A percentile compares a stretch with the other conserved stretches of the same genome.
These are phyloP conservation scores for Trichopria drosophilae DNA, from an alignment of 2,888 invertebrate species.

Conservation along the genomic window DNA sequence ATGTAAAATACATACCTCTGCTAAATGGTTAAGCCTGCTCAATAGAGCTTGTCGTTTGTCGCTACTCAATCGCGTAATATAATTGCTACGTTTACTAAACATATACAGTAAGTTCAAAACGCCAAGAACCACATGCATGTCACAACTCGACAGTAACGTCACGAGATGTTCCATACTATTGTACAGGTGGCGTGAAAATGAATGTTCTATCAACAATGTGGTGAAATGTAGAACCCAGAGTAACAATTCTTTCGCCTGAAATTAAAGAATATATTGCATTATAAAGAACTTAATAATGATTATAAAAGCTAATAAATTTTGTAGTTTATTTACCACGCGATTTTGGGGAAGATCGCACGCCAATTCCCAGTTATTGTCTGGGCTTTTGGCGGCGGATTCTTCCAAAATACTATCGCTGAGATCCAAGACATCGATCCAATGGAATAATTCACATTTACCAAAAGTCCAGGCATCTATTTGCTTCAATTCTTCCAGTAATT, in stretches of 20 bases:
- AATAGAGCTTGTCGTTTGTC: slow-evolving; percentile 74
- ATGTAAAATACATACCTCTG: slow-evolving; percentile 67
- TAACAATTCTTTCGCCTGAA: slow-evolving; percentile 71
- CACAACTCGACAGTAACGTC: slow-evolving; percentile 74
- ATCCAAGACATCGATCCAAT: slow-evolving; percentile 84
- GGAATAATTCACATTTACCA: slow-evolving; percentile 83
- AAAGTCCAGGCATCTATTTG: slow-evolving; percentile 81
- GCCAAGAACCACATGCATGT: slow-evolving; percentile 81
- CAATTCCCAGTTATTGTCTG: slow-evolving; percentile 70
- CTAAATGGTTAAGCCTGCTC: slow-evolving; percentile 73
- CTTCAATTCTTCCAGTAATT: slow-evolving; percentile 70
- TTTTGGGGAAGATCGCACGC: slow-evolving; percentile 72
- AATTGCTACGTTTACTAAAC: slow-evolving; percentile 86
- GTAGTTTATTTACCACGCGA: slow-evolving; percentile 58
- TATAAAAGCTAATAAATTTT: background rate
- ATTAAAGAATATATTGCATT: slow-evolving; percentile 29
- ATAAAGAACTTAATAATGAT: slow-evolving; percentile 6
- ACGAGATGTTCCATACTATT: slow-evolving; percentile 85
- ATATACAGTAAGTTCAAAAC: slow-evolving; percentile 84
- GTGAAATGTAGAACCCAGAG: slow-evolving; percentile 80
- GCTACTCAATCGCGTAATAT: slow-evolving; percentile 74
- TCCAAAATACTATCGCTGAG: slow-evolving; percentile 75
- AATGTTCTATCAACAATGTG: slow-evolving; percentile 82
- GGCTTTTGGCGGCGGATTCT: slow-evolving; percentile 68
- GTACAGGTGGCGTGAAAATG: slow-evolving; percentile 83